Conservation (phyloP, 2,797 vertebrate genomes). For the Syngnathus acus region DNA sequence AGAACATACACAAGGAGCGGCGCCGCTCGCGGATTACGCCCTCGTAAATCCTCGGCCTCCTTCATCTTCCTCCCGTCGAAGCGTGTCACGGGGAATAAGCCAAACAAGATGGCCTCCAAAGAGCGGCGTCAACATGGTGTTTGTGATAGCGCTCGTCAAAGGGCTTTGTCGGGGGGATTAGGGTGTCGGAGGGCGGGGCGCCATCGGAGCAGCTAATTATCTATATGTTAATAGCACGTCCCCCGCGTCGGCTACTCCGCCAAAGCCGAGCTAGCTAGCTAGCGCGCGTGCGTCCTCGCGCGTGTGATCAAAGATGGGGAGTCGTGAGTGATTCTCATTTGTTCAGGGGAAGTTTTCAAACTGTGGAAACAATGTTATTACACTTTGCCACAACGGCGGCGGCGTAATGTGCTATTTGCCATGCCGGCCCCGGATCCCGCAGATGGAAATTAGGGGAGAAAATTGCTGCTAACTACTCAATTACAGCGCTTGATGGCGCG, state of each 20-base stretch:
- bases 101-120: constrained; percentile 6
- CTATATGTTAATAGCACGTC: constrained; percentile 65
- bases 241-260: constrained; percentile 46
- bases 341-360: constrained; percentile 77
- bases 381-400: constrained; percentile 68
- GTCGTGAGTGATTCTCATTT: constrained; percentile 64
- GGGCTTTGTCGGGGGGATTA: constrained; percentile 63
- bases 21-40: constrained; percentile 60
- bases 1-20: constrained; percentile 60
- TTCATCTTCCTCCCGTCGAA: constrained; percentile 51
- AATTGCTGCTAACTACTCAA: constrained; percentile 84
- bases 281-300: constrained; percentile 22
- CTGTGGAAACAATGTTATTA: constrained; percentile 76
- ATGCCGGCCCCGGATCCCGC: constrained; percentile 73
- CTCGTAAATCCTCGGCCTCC: constrained; percentile 62
- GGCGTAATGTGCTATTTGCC: constrained; percentile 80
- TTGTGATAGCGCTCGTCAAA: constrained; percentile 57
- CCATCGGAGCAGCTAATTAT: constrained; percentile 57
- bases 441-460: constrained; percentile 79
- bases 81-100: constrained; percentile 40
- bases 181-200: constrained; percentile 48
- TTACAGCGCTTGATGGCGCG: constrained; percentile 77
- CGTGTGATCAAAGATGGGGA: constrained; percentile 36
- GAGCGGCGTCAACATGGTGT: constrained; percentile 58
- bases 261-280: background rate